A percentile compares a stretch with the other conserved stretches of the same genome.
Conservation (phyloP, 2,888 invertebrate genomes). For the Podabrus alpinus region DNA sequence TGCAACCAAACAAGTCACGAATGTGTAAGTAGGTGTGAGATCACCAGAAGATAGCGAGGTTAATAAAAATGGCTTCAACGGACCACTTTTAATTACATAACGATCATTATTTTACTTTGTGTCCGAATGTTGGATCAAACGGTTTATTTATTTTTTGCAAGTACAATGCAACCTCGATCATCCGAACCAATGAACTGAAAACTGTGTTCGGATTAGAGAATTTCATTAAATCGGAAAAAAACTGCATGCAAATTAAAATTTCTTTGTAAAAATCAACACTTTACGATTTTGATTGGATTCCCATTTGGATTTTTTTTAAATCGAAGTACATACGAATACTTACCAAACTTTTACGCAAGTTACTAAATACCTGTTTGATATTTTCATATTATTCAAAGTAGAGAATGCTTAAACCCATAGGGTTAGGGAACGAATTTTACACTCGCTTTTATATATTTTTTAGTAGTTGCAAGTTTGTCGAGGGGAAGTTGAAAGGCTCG, state of each 20-base stretch:
- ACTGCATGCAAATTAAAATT: no score
- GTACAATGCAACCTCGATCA: no score
- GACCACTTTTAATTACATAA: not conserved
- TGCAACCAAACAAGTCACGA: slow-evolving; percentile 12
- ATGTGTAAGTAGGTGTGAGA: slow-evolving; percentile 19
- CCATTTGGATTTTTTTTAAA: no score
- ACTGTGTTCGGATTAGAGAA: no score
- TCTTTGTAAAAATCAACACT: no score
- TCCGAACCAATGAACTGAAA: no score
- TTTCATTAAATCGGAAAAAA: no score
- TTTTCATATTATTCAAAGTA: not conserved
- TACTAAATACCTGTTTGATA: not conserved
- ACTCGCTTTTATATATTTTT: not conserved
- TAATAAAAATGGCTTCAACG: not conserved
- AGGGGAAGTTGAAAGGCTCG: not conserved
- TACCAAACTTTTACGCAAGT: no score
- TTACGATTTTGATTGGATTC: no score
- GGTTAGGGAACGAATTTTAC: not conserved
- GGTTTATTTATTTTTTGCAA: not conserved
- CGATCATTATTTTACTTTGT: not conserved
- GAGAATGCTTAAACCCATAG: not conserved
- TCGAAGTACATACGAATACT: no score
- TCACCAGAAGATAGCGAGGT: slow-evolving; percentile 1
- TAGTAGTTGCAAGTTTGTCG: not conserved
- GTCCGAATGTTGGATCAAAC: not conserved